phyloP scores from a whole-genome alignment of 2,113 vertebrate species.

The Melanocharis versteri region DNA sequence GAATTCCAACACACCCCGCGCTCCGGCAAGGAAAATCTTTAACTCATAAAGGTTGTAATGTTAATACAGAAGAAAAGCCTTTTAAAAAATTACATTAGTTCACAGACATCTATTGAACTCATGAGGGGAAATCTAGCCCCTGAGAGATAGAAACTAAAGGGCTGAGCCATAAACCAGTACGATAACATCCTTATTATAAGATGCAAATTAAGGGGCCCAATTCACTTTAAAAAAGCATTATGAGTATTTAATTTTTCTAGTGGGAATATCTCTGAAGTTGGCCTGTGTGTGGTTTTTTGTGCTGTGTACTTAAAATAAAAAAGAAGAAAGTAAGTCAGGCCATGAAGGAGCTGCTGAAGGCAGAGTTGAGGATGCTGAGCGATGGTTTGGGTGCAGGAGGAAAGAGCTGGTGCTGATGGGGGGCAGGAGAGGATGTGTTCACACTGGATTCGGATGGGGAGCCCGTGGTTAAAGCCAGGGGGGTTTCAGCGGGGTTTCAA shows the following conservation, averaged over 20 bases:
- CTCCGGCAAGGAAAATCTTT: slow-evolving; percentile 54
- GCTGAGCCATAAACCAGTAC: slow-evolving; percentile 77
- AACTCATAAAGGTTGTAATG: slow-evolving; percentile 68
- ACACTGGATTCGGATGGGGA: neutral
- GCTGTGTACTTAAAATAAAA: slow-evolving; percentile 63
- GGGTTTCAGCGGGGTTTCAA: neutral
- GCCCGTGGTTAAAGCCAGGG: neutral
- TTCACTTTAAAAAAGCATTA: slow-evolving; percentile 83
- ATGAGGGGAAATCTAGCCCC: slow-evolving; percentile 79
- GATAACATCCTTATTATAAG: slow-evolving; percentile 85
- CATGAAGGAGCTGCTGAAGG: slow-evolving; percentile 31
- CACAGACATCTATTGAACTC: slow-evolving; percentile 77
- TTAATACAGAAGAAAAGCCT: slow-evolving; percentile 71
- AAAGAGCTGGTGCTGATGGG: neutral
- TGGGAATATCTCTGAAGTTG: slow-evolving; percentile 79
- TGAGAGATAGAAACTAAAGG: slow-evolving; percentile 79
- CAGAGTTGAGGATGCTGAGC: neutral
- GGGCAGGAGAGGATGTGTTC: neutral
- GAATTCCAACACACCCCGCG: fast-evolving
- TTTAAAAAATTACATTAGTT: slow-evolving; percentile 77
- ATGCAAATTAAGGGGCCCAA: slow-evolving; percentile 81
- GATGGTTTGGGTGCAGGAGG: neutral
- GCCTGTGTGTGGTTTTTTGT: slow-evolving; percentile 46
- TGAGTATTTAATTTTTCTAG: slow-evolving; percentile 83
- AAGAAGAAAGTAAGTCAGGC: neutral